Percentiles rank a stretch among this genome's conserved stretches.
Evolutionary conservation across 2,888 invertebrate genomes (phyloP).

Genomic region (Acleris sparsana): DNA sequence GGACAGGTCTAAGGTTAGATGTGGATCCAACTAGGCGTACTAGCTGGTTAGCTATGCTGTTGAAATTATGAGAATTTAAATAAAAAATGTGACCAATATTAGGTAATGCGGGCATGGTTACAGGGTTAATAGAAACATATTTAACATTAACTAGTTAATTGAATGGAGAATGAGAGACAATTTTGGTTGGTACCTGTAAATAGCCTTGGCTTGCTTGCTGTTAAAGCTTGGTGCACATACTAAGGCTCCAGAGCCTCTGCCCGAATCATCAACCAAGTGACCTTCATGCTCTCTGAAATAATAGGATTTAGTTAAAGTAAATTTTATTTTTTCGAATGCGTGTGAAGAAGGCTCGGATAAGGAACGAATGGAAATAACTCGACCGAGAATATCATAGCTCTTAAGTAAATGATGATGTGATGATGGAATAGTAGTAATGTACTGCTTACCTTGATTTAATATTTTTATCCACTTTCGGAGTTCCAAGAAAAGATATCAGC

Average conservation of each 20-base stretch:
- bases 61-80: constrained; percentile 33
- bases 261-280: constrained; percentile 80
- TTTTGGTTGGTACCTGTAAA: constrained; percentile 87
- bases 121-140: too few species aligned
- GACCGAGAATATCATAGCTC: too few species aligned
- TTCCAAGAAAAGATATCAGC: constrained; percentile 93
- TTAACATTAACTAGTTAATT: too few species aligned
- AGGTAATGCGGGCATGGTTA: neutral
- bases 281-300: constrained; percentile 73
- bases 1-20: constrained; percentile 92
- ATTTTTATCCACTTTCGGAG: constrained; percentile 92
- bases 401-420: too few species aligned
- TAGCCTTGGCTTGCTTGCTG: constrained; percentile 93
- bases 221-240: constrained; percentile 90
- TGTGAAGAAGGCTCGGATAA: too few species aligned
- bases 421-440: neutral
- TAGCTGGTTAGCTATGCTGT: constrained; percentile 94
- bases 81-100: neutral
- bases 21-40: constrained; percentile 94
- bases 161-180: too few species aligned
- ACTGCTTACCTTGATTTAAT: constrained; percentile 85
- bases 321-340: too few species aligned
- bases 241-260: constrained; percentile 87
- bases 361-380: too few species aligned
- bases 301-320: neutral